phyloP scores from a whole-genome alignment of 92 coral and sea anemone genomes.

The Diadumene lineata region DNA sequence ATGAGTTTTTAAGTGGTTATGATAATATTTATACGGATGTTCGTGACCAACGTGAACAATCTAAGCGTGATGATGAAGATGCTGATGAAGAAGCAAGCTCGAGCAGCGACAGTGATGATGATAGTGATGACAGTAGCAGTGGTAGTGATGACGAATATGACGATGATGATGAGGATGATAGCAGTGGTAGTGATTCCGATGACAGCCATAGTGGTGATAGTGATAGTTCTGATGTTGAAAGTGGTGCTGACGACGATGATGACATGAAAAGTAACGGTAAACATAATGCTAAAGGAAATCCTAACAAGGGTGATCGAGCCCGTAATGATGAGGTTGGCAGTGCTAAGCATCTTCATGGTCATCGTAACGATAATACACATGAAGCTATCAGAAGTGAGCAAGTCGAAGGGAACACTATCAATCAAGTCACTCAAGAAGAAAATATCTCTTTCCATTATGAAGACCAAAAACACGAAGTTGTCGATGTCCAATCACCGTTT shows the following conservation, averaged over 20 bases:
- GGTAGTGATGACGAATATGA: conserved; percentile 1
- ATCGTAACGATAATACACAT: neutral
- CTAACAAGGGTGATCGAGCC: conserved; percentile 1
- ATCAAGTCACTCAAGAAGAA: neutral
- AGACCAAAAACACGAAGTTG: conserved; percentile 21
- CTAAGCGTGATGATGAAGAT: neutral
- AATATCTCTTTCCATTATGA: no score
- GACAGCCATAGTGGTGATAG: neutral
- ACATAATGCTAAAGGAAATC: neutral
- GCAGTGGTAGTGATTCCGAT: neutral
- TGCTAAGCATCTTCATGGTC: neutral
- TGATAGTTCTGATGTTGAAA: conserved; percentile 1
- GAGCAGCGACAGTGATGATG: conserved; percentile 8
- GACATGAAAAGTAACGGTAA: neutral
- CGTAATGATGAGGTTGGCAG: neutral
- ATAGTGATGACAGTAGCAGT: conserved; percentile 7
- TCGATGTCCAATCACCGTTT: conserved; percentile 17
- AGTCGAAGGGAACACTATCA: conserved; percentile 6
- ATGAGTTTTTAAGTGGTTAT: conserved; percentile 1
- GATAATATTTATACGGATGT: neutral
- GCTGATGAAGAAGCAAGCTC: neutral
- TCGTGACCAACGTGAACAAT: neutral
- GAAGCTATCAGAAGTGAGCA: neutral
- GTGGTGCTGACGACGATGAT: conserved; percentile 1
- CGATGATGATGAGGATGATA: neutral